Base-by-base conservation (phyloP, 2,797 vertebrate species). In the Brotogeris chrysoptera region DNA sequence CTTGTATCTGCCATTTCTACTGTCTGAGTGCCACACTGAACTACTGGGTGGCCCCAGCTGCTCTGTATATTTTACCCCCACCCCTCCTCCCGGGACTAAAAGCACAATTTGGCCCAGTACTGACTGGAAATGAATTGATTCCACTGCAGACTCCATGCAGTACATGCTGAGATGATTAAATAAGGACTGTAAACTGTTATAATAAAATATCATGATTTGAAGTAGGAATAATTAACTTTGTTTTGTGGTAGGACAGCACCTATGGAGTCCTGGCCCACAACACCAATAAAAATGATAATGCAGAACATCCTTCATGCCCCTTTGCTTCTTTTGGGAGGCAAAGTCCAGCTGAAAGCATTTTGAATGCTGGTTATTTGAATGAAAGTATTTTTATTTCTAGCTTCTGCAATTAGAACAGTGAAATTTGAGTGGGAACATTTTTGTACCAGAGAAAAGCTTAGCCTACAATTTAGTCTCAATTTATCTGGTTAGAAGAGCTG, bases 31-130 rank as follows among this genome's bases (percentile, higher is more conserved):
- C 82, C 59, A 92, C 0, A 0, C 27, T 88, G 80, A 90, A 90
- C 83, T 93, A 88, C 93, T 93, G 91, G 92, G 94, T 95, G 91
- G 95, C 90, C 95, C 80, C 95, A 93, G 86, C 91, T 92, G 90
- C 47, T 95, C 77, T 66, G 60, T 94, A 34, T 88, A 88, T 92
- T 94, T 93, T 85, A 84, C 71, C 34, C 44, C 73, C 91, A 94
- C 83, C 90, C 80, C 57, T 64, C 49, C 95, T 85, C 80, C 80
- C 52, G 88, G 94, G 93, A 95, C 7, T 50, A 93, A 86, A 95
- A 94, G 64, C 78, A 82, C 83, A 68, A 8, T 93, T 96, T 96
- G 94, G 71, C 86, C 95, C 83, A 80, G 53, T 77, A 60, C 23
- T 94, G 85, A 65, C 86, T 95, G 85, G 93, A 90, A 96, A 78